Evolutionary conservation across 2,113 vertebrate genomes (phyloP), one percentile per base, ranked within the genome.

Genomic region (Pungitius pungitius): DNA sequence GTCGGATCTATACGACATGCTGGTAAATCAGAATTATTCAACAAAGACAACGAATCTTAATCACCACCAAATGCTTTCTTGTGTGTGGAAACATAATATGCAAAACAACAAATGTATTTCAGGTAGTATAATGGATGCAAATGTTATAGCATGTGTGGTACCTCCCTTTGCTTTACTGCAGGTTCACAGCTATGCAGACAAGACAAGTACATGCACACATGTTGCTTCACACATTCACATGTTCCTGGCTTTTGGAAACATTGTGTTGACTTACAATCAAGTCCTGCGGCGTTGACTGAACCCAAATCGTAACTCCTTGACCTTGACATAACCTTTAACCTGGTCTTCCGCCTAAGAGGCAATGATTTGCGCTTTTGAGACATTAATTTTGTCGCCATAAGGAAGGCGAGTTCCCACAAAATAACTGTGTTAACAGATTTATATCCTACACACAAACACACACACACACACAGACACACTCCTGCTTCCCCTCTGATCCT

Each of bases 401-500:
- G 47, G 20, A 43, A 43, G 42, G 13, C 17, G 17, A 51, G 20
- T 51, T n/a, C 9, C 20, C 20, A 22, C 47, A 26, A 52, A 24
- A 52, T 2, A 4, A 12, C 51, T 52, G 51, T 26, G 22, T 26
- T 52, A 52, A 52, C 22, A 52, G 51, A 52, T 52, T 22, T 11
- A 52, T 26, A 24, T 52, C 49, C 51, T 20, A 47, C 6, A 47
- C 45, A 47, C 45, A 20, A 20, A 37, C 33, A 39, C 24, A 55
- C 24, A 35, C 2, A 26, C 24, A 66, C 8, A 40, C 52, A 72
- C 40, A 54, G 47, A 45, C 60, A 71, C 43, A 66, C 14, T 11
- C 15, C 26, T 40, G 15, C 73, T 61, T 47, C 35, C 55, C 2
- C 27, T 59, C 27, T 45, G 57, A 64, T 73, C 58, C 35, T 64